Evolutionary conservation across 2,113 vertebrate species (phyloP).

Genomic region (Echinops telfairi): DNA sequence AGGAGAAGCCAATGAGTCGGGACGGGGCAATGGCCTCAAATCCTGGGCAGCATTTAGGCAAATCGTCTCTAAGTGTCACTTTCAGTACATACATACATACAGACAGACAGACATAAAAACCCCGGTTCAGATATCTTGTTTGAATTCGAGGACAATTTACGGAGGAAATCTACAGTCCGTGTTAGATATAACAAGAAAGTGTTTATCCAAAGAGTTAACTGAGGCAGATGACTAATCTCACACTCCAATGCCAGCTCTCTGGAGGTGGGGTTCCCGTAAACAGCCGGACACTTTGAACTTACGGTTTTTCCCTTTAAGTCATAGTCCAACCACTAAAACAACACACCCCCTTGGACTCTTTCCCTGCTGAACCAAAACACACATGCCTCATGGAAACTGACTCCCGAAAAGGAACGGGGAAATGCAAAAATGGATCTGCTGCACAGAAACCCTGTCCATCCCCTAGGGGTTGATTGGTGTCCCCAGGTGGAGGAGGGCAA

Average conservation of each 20-base stretch:
- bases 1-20: background rate
- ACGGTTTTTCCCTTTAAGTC: conserved; percentile 86
- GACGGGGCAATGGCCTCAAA: background rate
- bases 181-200: conserved; percentile 78
- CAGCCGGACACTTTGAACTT: conserved; percentile 86
- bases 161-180: conserved; percentile 77
- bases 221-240: conserved; percentile 82
- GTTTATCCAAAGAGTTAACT: conserved; percentile 85
- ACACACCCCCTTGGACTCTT: conserved; percentile 79
- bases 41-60: background rate
- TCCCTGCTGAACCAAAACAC: conserved; percentile 80
- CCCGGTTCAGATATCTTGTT: conserved; percentile 77
- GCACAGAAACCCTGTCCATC: conserved; percentile 61
- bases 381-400: conserved; percentile 83
- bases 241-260: conserved; percentile 83
- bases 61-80: conserved; percentile 72
- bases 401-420: conserved; percentile 35
- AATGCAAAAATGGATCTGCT: conserved; percentile 57
- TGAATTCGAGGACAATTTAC: conserved; percentile 81
- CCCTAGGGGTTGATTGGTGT: background rate
- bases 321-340: conserved; percentile 87
- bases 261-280: conserved; percentile 86
- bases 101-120: conserved; percentile 65
- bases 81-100: conserved; percentile 38
- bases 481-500: background rate